Evolutionary conservation across 2,888 invertebrate species (phyloP).

Genomic region (Ectemnius lituratus): DNA sequence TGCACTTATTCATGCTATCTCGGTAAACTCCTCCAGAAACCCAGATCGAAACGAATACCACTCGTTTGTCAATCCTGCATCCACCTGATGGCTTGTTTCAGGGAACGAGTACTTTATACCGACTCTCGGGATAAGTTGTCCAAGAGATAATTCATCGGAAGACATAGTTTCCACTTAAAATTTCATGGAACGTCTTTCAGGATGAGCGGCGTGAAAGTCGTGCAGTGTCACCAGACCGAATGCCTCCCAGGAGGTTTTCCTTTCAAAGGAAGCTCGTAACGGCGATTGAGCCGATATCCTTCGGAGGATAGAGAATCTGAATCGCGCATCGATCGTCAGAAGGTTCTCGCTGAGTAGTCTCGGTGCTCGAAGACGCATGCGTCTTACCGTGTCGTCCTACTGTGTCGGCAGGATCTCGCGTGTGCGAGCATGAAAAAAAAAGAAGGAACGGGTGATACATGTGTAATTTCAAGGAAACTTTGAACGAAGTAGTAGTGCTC

Average conservation of each 20-base stretch:
- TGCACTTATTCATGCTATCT: background rate
- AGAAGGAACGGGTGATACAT: background rate
- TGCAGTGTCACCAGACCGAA: slow-evolving; percentile 18
- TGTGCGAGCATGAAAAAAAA: background rate
- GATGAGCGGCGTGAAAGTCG: no score
- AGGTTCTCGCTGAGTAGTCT: background rate
- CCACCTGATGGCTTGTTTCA: no score
- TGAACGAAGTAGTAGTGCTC: background rate
- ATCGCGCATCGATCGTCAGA: slow-evolving; percentile 5
- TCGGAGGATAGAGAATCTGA: slow-evolving; percentile 14
- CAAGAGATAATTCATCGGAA: no score
- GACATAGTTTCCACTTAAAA: no score
- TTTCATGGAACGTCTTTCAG: no score
- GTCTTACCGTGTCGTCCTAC: background rate
- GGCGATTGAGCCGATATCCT: slow-evolving; percentile 35
- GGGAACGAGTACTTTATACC: no score
- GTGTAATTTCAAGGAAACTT: background rate
- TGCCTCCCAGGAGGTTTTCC: slow-evolving; percentile 26
- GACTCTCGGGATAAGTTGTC: no score
- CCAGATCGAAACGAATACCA: background rate
- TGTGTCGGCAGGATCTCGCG: slow-evolving; percentile 4
- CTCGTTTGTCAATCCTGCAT: background rate
- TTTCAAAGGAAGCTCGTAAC: slow-evolving; percentile 29
- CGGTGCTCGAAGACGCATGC: background rate
- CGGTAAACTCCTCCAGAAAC: background rate